Evolutionary conservation across 1,140 invertebrate species (phyloP).

Genomic region (Drosophila nasuta): DNA sequence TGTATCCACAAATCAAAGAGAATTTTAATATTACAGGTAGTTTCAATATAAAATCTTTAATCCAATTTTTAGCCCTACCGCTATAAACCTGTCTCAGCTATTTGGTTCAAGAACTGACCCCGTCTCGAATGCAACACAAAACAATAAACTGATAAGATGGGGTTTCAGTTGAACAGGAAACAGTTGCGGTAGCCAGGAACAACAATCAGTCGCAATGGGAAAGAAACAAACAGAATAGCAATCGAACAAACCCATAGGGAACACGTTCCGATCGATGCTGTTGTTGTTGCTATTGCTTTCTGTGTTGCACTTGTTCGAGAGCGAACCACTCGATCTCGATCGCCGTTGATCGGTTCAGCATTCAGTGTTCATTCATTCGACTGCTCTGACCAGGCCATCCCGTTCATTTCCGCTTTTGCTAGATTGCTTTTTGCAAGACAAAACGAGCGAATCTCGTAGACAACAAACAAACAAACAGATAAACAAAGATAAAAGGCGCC

Average conservation of each 20-base stretch:
- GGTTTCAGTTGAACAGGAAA: conserved; percentile 63
- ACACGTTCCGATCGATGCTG: conserved; percentile 56
- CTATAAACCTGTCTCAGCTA: conserved; percentile 4
- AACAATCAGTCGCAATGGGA: conserved; percentile 22
- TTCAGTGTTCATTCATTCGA: no score
- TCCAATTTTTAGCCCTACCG: no score
- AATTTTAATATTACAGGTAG: no score
- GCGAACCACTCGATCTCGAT: conserved; percentile 51
- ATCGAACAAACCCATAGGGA: conserved; percentile 49
- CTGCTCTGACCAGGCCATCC: conserved; percentile 20
- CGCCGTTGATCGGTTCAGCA: conserved; percentile 29
- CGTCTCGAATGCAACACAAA: conserved; percentile 25
- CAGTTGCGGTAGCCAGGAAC: conserved; percentile 44
- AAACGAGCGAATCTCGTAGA: conserved; percentile 22
- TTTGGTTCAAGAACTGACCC: background rate
- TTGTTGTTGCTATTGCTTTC: background rate
- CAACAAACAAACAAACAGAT: conserved; percentile 4
- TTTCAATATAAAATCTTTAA: no score
- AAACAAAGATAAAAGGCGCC: conserved; percentile 60
- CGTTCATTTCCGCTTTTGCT: conserved; percentile 77
- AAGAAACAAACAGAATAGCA: conserved; percentile 38
- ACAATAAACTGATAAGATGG: conserved; percentile 60
- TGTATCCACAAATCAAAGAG: no score
- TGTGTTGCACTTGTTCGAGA: conserved; percentile 67
- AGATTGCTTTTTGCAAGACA: conserved; percentile 51